A percentile compares a stretch with the other conserved stretches of the same genome.
phyloP scores from a whole-genome alignment of 2,113 vertebrate species.

The Phyllostomus hastatus region DNA sequence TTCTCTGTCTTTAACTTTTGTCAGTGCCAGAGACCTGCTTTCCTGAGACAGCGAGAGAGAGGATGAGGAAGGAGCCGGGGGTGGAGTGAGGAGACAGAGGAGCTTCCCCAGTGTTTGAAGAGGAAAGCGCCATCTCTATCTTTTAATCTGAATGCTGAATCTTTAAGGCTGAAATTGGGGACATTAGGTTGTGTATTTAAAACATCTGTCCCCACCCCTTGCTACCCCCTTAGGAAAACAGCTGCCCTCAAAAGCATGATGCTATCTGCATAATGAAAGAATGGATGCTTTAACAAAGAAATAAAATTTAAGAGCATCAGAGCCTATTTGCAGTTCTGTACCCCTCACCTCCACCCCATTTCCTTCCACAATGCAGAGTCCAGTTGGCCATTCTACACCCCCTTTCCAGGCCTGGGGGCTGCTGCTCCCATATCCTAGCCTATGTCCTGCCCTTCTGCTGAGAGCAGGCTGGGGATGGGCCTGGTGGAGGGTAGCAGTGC shows the following conservation, averaged over 20 bases:
- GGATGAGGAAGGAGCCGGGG: background rate
- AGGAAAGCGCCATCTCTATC: background rate
- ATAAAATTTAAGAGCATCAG: background rate
- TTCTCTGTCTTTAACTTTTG: constrained; percentile 4
- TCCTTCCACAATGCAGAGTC: too few species aligned
- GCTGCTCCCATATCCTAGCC: background rate
- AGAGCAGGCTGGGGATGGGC: background rate
- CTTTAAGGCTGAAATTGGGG: background rate
- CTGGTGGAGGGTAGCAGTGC: background rate
- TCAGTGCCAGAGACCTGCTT: background rate
- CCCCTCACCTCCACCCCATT: too few species aligned
- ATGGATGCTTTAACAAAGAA: background rate
- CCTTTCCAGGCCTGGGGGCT: background rate
- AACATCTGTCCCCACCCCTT: background rate
- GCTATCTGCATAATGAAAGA: background rate
- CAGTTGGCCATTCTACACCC: background rate
- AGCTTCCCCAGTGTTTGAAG: background rate
- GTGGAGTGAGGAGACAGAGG: background rate
- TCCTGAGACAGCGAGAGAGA: background rate
- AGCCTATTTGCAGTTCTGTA: too few species aligned
- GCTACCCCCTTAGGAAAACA: background rate
- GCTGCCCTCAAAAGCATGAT: background rate
- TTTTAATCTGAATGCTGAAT: too few species aligned
- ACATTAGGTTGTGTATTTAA: background rate
- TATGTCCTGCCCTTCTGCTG: background rate